Evolutionary conservation across 2,113 vertebrate species (phyloP), one percentile per base, ranked within the genome.

Genomic region (Rhinoderma darwinii): DNA sequence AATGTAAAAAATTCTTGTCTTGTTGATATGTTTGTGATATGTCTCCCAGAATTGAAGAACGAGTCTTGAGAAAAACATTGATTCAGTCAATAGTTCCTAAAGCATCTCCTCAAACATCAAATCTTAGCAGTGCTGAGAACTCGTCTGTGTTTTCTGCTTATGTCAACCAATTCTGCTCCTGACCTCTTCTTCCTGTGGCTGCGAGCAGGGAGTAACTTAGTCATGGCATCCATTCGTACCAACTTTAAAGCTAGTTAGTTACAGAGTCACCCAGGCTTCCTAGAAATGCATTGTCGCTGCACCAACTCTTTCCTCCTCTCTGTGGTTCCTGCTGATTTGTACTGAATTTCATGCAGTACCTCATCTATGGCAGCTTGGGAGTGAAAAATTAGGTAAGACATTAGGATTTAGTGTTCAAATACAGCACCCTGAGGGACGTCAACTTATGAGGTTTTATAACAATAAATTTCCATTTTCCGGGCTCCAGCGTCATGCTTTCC

Each of bases 1-100:
- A 27, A 76, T 76, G 35, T 76, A 54, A 76, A 76, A 84, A 30
- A 18, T 63, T 39, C 17, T 15, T 22, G 73, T n/a, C 83, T 44
- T 63, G 51, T 61, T 59, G 59, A 18, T 30, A 39, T 61, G 68
- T 72, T 72, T 41, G 68, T 25, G 68, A 41, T 61, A 54, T 37
- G 73, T 76, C 83, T 30, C 27, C 35, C 27, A 76, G n/a, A 77
- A 43, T 22, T 20, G 63, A 41, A 43, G 68, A 70, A 37, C 1
- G 18, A 72, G 35, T 9, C 32, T 22, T 37, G 35, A 20, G 37
- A 72, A 72, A 41, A 8, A 70, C 66, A 70, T 30, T 7, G 51
- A 54, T 22, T 59, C 17, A 70, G 66, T 70, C 32, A 39, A 0
- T 39, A 35, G 41, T 72, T 4, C 37, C 12, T 70, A 37, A 39